Conservation (phyloP, 2,797 vertebrate species). For the Spea hammondii region DNA sequence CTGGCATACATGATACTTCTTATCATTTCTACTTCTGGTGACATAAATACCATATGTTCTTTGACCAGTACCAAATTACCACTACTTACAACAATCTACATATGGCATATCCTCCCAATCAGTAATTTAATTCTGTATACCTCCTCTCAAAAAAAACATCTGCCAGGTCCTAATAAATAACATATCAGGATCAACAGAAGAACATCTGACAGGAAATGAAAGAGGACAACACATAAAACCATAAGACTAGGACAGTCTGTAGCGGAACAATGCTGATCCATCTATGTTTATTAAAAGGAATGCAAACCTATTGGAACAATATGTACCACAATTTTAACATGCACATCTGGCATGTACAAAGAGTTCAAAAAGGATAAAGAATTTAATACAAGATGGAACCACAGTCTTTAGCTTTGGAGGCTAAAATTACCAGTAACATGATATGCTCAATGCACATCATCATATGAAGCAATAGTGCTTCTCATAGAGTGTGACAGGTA, state of each 20-base stretch:
- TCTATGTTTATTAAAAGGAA: neutral
- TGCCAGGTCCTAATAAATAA: neutral
- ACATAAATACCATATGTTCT: too few relatives aligned
- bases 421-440: neutral
- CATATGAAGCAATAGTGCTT: neutral
- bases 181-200: neutral
- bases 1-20: too few relatives aligned
- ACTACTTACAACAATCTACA: too few relatives aligned
- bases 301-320: conserved; percentile 4
- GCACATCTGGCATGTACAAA: neutral
- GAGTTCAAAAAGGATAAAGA: neutral
- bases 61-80: too few relatives aligned
- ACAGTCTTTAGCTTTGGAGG: neutral
- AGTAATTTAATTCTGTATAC: neutral
- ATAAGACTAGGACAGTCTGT: neutral
- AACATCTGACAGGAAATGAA: neutral
- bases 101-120: too few relatives aligned
- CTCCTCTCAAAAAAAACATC: neutral
- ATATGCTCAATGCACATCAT: neutral
- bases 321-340: neutral
- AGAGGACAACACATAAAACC: neutral
- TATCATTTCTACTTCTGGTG: too few relatives aligned
- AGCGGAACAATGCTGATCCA: neutral
- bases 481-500: neutral
- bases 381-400: neutral